A percentile compares a stretch with the other conserved stretches of the same genome.
Conservation (phyloP, 1,140 invertebrate species). For the Drosophila tristis region DNA sequence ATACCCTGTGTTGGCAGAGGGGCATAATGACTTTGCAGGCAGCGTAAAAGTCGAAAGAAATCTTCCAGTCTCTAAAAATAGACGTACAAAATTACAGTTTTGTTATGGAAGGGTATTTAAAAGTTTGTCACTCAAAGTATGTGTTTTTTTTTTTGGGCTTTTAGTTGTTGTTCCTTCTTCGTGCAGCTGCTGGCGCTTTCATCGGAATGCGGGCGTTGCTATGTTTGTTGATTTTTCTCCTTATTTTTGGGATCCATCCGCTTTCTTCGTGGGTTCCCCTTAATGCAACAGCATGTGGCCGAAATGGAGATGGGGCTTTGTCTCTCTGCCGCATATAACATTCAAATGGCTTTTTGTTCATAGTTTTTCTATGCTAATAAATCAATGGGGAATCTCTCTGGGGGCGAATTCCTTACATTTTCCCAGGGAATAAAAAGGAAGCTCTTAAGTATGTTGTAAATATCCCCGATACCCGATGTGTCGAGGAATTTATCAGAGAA, state of each 20-base stretch:
- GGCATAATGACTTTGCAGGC: too few relatives aligned
- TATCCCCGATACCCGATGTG: not conserved
- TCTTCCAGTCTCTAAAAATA: too few relatives aligned
- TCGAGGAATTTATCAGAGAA: conserved; percentile 2
- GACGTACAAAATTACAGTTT: too few relatives aligned
- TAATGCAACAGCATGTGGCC: conserved; percentile 72
- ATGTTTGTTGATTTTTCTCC: conserved; percentile 53
- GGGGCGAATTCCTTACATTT: conserved; percentile 57
- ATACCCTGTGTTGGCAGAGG: conserved; percentile 10
- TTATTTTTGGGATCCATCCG: conserved; percentile 20
- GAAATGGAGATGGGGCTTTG: conserved; percentile 9
- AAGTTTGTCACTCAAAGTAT: too few relatives aligned
- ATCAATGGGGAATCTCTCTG: conserved; percentile 63
- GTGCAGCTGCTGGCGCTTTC: conserved; percentile 76
- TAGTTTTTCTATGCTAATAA: conserved; percentile 55
- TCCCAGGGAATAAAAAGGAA: conserved; percentile 31
- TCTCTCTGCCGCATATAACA: conserved; percentile 70
- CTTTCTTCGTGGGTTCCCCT: conserved; percentile 42
- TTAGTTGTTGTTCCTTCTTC: conserved; percentile 47
- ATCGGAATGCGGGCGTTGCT: conserved; percentile 77
- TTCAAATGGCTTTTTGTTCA: conserved; percentile 54
- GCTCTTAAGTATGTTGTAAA: conserved; percentile 31
- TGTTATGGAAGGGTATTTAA: too few relatives aligned
- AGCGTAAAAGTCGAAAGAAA: not conserved
- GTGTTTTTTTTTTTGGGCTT: conserved; percentile 1